Evolutionary conservation across 2,113 vertebrate species (phyloP).

Genomic region (Lasiurus borealis): DNA sequence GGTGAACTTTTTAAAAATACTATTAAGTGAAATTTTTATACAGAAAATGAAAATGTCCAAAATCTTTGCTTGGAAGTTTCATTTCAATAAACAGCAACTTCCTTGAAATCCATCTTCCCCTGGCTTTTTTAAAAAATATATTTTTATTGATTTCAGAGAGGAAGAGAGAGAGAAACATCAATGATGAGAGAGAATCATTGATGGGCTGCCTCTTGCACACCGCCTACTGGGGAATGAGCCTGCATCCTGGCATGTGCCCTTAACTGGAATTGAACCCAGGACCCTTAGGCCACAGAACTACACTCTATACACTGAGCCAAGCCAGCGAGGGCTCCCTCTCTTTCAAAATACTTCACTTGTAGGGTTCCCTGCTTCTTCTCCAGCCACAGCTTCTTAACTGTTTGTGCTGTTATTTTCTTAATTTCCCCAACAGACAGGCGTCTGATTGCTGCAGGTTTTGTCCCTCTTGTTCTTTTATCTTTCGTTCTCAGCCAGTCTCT

Average conservation of each 20-base stretch:
- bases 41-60: not conserved
- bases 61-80: not conserved
- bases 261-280: too few relatives aligned
- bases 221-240: too few relatives aligned
- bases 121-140: too few relatives aligned
- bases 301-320: too few relatives aligned
- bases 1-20: not conserved
- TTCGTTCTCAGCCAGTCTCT: not conserved
- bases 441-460: rapidly evolving
- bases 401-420: not conserved
- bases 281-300: too few relatives aligned
- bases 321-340: not conserved
- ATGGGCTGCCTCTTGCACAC: too few relatives aligned
- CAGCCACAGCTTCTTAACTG: not conserved
- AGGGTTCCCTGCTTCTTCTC: rapidly evolving
- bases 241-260: too few relatives aligned
- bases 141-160: too few relatives aligned
- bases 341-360: not conserved
- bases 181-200: too few relatives aligned
- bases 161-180: too few relatives aligned
- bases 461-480: not conserved
- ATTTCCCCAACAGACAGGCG: rapidly evolving
- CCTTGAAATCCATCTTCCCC: not conserved
- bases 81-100: not conserved
- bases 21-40: not conserved